Base-by-base conservation (phyloP, 1,140 invertebrate genomes). In the Atta colombica region DNA sequence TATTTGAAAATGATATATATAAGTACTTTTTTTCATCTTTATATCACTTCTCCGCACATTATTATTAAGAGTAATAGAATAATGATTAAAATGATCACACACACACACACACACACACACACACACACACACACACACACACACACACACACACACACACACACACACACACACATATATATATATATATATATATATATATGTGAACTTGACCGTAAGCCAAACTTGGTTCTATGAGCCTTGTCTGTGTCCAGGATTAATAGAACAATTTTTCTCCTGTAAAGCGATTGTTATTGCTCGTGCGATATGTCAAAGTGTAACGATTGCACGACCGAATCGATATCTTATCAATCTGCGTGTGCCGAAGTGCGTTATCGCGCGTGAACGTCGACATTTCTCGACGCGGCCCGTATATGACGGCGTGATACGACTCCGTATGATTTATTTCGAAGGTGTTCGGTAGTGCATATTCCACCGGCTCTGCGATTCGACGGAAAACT, bases 401-500 rank as follows among this genome's bases (percentile, higher is more conserved):
- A 69, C 63, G 39, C 55, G 25, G 53, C 55, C 39, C 16, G 7
- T 31, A 25, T 63, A 63, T 51, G 21, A 21, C 21, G 35, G 25
- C 60, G 53, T 65, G 39, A 60, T 65, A 75, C 18, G 65, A 77
- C 45, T 49, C 39, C 58, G 65, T 63, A 81, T 39, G 35, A 72
- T 87, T 86, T 51, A 72, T 77, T 77, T 18, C 28, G 39, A 72
- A 35, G 51, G 45, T 81, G 68, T 77, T 77, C 39, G 25, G 58
- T 53, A 68, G 63, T 25, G 28, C 51, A 25, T 49, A 84, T 31
- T 12, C 65, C 35, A 18, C 72, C n/a, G 39, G 25, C 18, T 69
- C 66, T 74, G 69, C 80, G 58, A 75, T 74, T 72, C 39, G 80
- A 74, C 25, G 39, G 69, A 74, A 82, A 74, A 74, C 49, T 74